Conservation (phyloP, 1,140 invertebrate species). For the Papilio machaon region DNA sequence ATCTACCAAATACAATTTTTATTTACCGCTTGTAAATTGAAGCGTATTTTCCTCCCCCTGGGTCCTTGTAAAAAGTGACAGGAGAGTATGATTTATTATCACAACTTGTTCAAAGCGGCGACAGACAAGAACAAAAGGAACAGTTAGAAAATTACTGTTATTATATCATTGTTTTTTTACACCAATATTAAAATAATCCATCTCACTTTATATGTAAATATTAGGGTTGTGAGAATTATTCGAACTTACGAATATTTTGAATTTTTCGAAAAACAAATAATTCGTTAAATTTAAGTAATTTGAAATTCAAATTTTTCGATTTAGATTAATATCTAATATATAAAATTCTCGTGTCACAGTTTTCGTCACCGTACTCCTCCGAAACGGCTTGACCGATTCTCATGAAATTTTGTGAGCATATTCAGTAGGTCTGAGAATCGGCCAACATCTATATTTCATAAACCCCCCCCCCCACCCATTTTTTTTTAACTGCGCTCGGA, state of each 20-base stretch:
- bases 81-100: slow-evolving; percentile 3
- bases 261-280: too few relatives aligned
- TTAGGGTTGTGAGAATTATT: background rate
- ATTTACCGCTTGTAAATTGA: slow-evolving; percentile 3
- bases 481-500: too few relatives aligned
- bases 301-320: too few relatives aligned
- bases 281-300: background rate
- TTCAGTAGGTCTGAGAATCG: too few relatives aligned
- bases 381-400: too few relatives aligned
- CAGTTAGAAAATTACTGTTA: background rate
- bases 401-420: too few relatives aligned
- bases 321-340: too few relatives aligned
- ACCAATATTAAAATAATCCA: background rate
- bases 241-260: background rate
- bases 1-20: background rate
- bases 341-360: too few relatives aligned
- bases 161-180: background rate
- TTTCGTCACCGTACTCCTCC: too few relatives aligned
- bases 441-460: too few relatives aligned
- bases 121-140: slow-evolving; percentile 6
- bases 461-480: too few relatives aligned
- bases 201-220: background rate
- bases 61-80: slow-evolving; percentile 15
- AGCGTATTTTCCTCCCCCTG: background rate
- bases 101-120: slow-evolving; percentile 19